Evolutionary conservation across 2,888 invertebrate species (phyloP).

Genomic region (Sylvicola cinctus): DNA sequence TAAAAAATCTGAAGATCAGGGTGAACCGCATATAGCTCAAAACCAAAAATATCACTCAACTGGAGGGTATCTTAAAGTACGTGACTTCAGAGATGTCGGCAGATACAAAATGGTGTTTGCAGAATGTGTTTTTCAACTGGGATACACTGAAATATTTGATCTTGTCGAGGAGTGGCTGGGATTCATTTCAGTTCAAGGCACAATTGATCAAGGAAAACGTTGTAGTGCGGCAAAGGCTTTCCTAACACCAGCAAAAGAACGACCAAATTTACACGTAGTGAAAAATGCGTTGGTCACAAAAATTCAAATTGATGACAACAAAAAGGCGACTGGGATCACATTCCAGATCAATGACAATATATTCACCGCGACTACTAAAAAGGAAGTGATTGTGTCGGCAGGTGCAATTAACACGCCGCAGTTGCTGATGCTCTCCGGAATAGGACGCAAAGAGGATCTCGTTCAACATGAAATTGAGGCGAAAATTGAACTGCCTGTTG

Average conservation of each 20-base stretch:
- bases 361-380: not conserved
- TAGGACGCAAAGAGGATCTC: constrained; percentile 4
- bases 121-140: not conserved
- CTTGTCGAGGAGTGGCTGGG: constrained; percentile 4
- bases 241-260: constrained; percentile 11
- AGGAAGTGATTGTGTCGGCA: constrained; percentile 5
- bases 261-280: constrained; percentile 13
- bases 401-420: constrained; percentile 5
- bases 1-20: constrained; percentile 60
- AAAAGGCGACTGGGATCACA: constrained; percentile 1
- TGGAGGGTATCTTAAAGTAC: constrained; percentile 28
- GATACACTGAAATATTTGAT: constrained; percentile 2
- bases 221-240: constrained; percentile 13
- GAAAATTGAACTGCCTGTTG: constrained; percentile 3
- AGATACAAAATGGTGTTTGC: not conserved
- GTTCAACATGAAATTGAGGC: not conserved
- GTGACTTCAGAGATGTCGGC: constrained; percentile 17
- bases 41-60: constrained; percentile 18
- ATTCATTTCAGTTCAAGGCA: not conserved
- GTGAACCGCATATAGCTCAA: constrained; percentile 8
- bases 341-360: constrained; percentile 1
- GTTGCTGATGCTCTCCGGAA: constrained; percentile 5
- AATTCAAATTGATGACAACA: constrained; percentile 1
- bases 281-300: constrained; percentile 14
- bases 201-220: constrained; percentile 3